Base-by-base conservation (phyloP, 2,888 invertebrate genomes). In the Pachydiplax longipennis region DNA sequence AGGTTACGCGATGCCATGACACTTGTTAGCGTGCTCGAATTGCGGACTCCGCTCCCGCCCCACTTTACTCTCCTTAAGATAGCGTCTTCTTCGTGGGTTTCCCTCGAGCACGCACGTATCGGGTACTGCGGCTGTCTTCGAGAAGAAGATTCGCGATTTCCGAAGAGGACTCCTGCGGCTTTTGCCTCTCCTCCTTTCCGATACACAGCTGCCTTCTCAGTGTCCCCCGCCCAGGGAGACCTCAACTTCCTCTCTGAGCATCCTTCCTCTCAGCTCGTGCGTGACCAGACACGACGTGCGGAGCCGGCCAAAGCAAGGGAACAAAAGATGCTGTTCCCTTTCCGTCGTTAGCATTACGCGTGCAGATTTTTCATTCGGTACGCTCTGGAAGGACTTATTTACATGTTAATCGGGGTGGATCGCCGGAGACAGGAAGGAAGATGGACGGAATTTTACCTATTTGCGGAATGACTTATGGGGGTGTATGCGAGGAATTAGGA, bases 61-160 rank as follows among this genome's bases (percentile, higher is more conserved):
- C 81, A 37, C 37, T 37, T 35, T 37, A 18, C 18, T 22, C 18
- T 12, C 40, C 40, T 44, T 82, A n/a, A n/a, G 58, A 58, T 83
- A 83, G 83, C 83, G 83, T 53, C 83, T 83, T 58, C 83, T 83
- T 83, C 83, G 83, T 58, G 58, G 83, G 83, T 83, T 58, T 83
- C 53, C 83, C 83, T n/a, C 35, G 58, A 15, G 53, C 82, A 53
- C 82, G 82, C 83, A 83, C 83, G 35, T 58, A 83, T 83, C 83
- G 58, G 12, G 83, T 83, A 31, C 53, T 58, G 83, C 35, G 83
- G 83, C 83, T 22, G 83, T 82, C 82, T 25, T 31, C 44, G 48
- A 82, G 48, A 48, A 48, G 48, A 83, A 35, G 83, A 83, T 31
- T 48, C 53, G 58, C 22, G 31, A 83, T 35, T 58, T 35, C 83